Evolutionary conservation across 2,113 vertebrate genomes (phyloP).

Genomic region (Riparia riparia): DNA sequence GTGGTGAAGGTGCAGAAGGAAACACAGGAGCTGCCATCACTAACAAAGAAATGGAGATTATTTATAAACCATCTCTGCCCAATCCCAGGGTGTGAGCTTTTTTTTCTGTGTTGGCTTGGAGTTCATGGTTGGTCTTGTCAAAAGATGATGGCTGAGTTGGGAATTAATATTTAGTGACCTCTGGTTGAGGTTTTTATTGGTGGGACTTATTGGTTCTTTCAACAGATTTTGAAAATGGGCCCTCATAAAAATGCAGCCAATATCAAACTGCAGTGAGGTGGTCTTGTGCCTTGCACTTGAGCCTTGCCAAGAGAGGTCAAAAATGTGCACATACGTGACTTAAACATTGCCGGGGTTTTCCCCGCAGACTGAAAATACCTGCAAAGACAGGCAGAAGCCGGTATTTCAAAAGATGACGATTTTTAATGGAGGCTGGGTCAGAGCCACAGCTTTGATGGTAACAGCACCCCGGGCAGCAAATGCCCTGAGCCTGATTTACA

Average conservation of each 20-base stretch:
- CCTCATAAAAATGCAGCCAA: background rate
- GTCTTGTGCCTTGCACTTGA: background rate
- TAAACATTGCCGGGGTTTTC: background rate
- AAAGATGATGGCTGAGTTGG: background rate
- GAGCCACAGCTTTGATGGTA: background rate
- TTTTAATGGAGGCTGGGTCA: background rate
- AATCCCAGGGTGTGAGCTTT: fast-evolving
- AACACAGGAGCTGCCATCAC: background rate
- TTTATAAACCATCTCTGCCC: background rate
- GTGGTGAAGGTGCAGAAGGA: background rate
- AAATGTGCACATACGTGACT: background rate
- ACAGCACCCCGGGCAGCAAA: background rate
- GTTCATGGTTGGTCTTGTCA: background rate
- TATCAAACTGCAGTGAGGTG: background rate
- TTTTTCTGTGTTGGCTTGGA: background rate
- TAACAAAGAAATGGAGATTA: background rate
- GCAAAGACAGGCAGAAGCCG: background rate
- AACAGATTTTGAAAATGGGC: background rate
- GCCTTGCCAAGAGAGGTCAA: background rate
- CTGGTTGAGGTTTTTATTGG: background rate
- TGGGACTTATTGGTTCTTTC: background rate
- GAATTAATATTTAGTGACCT: background rate
- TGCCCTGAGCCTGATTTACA: background rate
- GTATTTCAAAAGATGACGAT: background rate
- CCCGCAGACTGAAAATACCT: background rate